phyloP scores from a whole-genome alignment of 2,113 vertebrate species.

The Psephotus haematonotus region DNA sequence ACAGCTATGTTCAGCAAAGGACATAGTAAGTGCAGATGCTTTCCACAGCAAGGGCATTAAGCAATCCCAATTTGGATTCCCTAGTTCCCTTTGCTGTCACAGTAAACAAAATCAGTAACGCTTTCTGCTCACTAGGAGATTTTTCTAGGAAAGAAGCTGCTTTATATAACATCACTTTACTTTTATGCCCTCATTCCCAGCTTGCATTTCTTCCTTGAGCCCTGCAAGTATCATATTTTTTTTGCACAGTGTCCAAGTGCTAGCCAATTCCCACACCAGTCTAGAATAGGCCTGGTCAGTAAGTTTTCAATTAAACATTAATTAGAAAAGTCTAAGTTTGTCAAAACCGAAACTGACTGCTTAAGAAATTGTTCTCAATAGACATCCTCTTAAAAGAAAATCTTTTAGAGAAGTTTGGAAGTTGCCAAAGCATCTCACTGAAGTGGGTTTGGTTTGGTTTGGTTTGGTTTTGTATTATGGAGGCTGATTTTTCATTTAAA shows the following conservation, averaged over 20 bases:
- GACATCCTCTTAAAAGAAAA: not conserved
- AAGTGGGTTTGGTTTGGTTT: not conserved
- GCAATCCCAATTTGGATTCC: not conserved
- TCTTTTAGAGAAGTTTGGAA: not conserved
- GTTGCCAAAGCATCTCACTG: not conserved
- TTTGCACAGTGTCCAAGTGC: not conserved
- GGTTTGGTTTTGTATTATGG: not conserved
- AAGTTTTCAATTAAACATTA: constrained; percentile 9
- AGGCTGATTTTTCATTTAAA: not conserved
- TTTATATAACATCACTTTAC: not conserved
- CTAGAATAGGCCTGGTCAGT: not conserved
- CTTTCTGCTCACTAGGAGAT: not conserved
- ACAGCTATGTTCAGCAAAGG: not conserved
- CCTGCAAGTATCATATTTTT: not conserved
- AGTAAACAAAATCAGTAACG: not conserved
- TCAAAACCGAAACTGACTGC: not conserved
- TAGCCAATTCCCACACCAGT: not conserved
- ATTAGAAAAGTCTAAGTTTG: not conserved
- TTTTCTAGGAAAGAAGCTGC: not conserved
- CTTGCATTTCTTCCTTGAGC: not conserved
- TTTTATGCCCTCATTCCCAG: not conserved
- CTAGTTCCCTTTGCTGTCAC: not conserved
- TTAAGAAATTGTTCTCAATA: not conserved
- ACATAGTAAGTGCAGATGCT: not conserved
- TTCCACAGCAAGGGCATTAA: not conserved